phyloP scores from a whole-genome alignment of 2,797 vertebrate species.

The Betta splendens region DNA sequence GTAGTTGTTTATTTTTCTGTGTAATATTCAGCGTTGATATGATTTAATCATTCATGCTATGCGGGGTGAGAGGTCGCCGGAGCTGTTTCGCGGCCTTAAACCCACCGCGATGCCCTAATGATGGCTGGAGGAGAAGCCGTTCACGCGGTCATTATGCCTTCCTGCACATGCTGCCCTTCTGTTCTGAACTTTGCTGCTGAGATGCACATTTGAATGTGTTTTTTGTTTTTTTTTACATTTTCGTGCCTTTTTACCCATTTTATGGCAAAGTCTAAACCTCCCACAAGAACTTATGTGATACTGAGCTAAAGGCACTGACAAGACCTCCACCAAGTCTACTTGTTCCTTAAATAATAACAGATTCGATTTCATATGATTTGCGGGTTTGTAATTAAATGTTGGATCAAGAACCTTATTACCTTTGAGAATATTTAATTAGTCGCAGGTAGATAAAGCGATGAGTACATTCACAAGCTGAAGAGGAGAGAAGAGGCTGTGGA shows the following conservation, averaged over 20 bases:
- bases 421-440: constrained; percentile 31
- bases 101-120: constrained; percentile 30
- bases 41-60: constrained; percentile 36
- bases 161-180: constrained; percentile 47
- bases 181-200: constrained; percentile 37
- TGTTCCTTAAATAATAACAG: not conserved
- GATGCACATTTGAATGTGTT: constrained; percentile 45
- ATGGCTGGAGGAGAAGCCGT: constrained; percentile 46
- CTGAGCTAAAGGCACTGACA: constrained; percentile 19
- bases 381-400: constrained; percentile 14
- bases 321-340: constrained; percentile 9
- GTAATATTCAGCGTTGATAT: constrained; percentile 11
- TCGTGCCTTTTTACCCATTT: constrained; percentile 31
- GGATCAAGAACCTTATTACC: constrained; percentile 4
- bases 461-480: constrained; percentile 23
- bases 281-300: constrained; percentile 26
- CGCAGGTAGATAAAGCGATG: constrained; percentile 19
- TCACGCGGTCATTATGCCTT: constrained; percentile 23
- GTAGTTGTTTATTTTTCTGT: constrained; percentile 42
- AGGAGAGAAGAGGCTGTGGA: constrained; percentile 36
- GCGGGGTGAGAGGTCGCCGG: constrained; percentile 25
- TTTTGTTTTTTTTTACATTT: constrained; percentile 17
- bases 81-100: constrained; percentile 23
- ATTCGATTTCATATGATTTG: constrained; percentile 13
- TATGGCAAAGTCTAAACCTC: constrained; percentile 29